These are phyloP conservation scores for Zaprionus ghesquierei DNA, from an alignment of 1,140 invertebrate genomes.

Conservation along the genomic window DNA sequence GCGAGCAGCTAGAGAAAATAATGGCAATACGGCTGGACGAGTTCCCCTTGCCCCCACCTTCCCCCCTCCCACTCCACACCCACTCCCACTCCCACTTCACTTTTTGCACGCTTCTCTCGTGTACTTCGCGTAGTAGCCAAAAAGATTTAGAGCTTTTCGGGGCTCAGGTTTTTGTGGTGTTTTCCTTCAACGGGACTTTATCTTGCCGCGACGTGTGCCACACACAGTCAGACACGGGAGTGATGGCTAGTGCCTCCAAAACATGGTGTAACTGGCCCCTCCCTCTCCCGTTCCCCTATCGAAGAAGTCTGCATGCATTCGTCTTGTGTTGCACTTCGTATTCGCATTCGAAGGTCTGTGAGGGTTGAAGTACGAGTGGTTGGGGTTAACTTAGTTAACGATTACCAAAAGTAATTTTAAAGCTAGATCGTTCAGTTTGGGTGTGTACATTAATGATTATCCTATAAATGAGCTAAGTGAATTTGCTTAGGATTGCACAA, in stretches of 20 bases:
- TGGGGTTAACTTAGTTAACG: not conserved
- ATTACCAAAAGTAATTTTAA: too few relatives aligned
- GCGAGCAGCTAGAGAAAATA: constrained; percentile 48
- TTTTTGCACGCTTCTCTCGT: not conserved
- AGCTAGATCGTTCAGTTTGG: too few relatives aligned
- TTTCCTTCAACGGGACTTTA: constrained; percentile 46
- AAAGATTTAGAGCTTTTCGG: constrained; percentile 55
- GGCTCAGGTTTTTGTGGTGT: constrained; percentile 44
- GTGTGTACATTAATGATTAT: too few relatives aligned
- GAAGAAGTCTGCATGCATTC: not conserved
- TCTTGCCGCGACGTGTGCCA: constrained; percentile 39
- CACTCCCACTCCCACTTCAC: not conserved
- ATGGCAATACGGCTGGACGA: constrained; percentile 45
- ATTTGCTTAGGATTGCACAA: too few relatives aligned
- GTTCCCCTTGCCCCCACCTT: not conserved
- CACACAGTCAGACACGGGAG: constrained; percentile 9
- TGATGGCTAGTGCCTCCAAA: constrained; percentile 7
- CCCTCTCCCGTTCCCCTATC: not conserved
- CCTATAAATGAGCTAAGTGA: too few relatives aligned
- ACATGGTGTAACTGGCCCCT: not conserved
- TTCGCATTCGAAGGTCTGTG: not conserved
- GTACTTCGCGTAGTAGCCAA: not conserved
- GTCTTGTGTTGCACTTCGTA: not conserved
- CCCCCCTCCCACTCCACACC: not conserved
- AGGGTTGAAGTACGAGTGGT: not conserved